Base-by-base conservation (phyloP, 2,888 invertebrate genomes). In the Aspidiotus rigidus region DNA sequence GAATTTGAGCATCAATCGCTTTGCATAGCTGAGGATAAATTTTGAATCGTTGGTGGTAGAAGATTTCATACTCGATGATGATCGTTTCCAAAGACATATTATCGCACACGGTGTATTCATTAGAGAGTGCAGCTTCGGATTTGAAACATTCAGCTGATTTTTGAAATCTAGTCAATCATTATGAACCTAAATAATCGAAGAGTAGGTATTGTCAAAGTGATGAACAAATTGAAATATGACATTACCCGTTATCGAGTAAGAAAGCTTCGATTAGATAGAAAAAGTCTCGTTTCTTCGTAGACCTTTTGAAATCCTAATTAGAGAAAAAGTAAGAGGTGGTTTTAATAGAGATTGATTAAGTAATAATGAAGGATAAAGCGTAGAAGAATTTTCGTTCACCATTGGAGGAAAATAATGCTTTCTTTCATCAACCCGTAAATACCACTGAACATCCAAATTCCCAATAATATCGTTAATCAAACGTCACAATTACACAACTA, bases 61-160 rank as follows among this genome's bases (percentile, higher is more conserved):
- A 95, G 72, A 89, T 88, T 76, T 88, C 88, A 78, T 90, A 96
- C 75, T 95, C 94, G 81, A 91, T 86, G 70, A 95, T 79, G 73
- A 96, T 88, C 56, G 89, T 88, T 72, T 90, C 89, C 76, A 96
- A 80, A 77, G 94, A 93, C 70, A 96, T 85, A 75, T 96, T 96
- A 76, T 96, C 96, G 78, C 95, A 96, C 53, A 94, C 82, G 75
- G 84, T 82, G 76, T 85, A 86, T 71, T 86, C 69, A 16, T 61
- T 62, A 10, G 15, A n/a, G 3, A 69, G 61, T 54, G 16, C 62
- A 7, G 69, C 69, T 41, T 69, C 69, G 8, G 1, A 7, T 15
- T 54, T 39, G 6, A 69, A 17, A 39, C 54, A 54, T 40, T 61
- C 42, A n/a, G 69, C 69, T 7, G 54, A 42, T 69, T 61, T 40